phyloP scores from a whole-genome alignment of 2,797 vertebrate species.

The Perodicticus potto region DNA sequence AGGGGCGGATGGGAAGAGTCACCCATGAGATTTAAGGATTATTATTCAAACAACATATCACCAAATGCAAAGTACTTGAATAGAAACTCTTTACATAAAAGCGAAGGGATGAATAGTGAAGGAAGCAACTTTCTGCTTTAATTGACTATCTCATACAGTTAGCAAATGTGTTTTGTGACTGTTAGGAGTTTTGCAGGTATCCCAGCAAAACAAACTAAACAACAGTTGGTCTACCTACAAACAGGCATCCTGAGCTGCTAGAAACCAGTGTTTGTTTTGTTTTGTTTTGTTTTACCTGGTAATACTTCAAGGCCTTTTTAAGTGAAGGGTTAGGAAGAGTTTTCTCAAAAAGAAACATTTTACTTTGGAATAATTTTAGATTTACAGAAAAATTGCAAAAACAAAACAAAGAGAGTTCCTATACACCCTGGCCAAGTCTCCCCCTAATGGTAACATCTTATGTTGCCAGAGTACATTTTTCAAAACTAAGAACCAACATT shows the following conservation, averaged over 20 bases:
- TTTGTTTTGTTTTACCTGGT: conserved; percentile 24
- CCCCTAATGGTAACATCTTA: conserved; percentile 4
- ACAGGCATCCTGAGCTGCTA: neutral
- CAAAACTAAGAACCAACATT: conserved; percentile 38
- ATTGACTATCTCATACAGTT: conserved; percentile 44
- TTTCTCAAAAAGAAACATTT: neutral
- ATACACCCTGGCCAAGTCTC: neutral
- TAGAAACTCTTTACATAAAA: conserved; percentile 68
- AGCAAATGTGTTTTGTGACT: conserved; percentile 50
- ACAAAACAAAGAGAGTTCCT: neutral
- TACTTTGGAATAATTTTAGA: conserved; percentile 59
- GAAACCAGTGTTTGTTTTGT: neutral
- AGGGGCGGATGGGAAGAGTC: conserved; percentile 75
- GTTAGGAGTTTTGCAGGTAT: neutral
- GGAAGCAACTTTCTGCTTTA: neutral
- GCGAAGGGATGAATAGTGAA: conserved; percentile 55
- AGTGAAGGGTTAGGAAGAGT: neutral
- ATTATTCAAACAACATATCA: conserved; percentile 80
- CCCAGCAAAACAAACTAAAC: conserved; percentile 56
- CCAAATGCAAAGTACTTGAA: conserved; percentile 65
- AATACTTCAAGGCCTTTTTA: conserved; percentile 21
- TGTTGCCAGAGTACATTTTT: conserved; percentile 1
- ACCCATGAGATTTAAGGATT: conserved; percentile 72
- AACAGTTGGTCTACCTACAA: neutral
- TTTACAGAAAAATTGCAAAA: conserved; percentile 51